Evolutionary conservation across 2,113 vertebrate species (phyloP), one percentile per base, ranked within the genome.

Genomic region (Chamaetylas fuelleborni): DNA sequence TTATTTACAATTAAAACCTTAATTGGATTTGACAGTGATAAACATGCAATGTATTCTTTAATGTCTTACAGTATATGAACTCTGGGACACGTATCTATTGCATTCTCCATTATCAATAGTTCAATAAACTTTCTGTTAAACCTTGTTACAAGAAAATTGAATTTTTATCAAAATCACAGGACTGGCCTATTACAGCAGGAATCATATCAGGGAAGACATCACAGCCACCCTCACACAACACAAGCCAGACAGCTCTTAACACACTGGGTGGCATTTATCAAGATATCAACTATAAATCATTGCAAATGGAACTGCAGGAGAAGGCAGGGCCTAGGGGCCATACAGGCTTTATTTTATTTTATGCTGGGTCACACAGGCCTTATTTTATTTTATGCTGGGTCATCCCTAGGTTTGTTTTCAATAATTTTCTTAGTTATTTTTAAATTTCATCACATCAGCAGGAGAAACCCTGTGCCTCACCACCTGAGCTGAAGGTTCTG

Each of bases 71-170:
- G 20, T 60, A n/a, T 73, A 94, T 93, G 82, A 91, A 62, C 48
- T 78, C 64, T 67, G 60, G 61, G 40, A 79, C 70, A 54, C 6
- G 4, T 26, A 81, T 36, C 62, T 88, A 81, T 54, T 65, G 69
- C 40, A 31, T 77, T 76, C 77, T 73, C 47, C 20, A 6, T 69
- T 92, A 96, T 94, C 94, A 81, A 96, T 94, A 96, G 53, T 88
- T 72, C 90, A 78, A 97, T 96, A 97, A 88, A 66, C 36, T 84
- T 90, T 57, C 88, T 62, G 74, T 92, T 97, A 95, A 88, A 86
- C 33, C 87, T 89, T 61, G 42, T 93, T 93, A 91, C 38, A 94
- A 90, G 92, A 92, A 96, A 95, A 96, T 91, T 93, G 94, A 96
- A 81, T 95, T 97, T 94, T 79, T 87, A 93, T 86, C 28, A n/a